These are phyloP conservation scores for Sphecodes monilicornis DNA, from an alignment of 2,888 invertebrate genomes.

Conservation along the genomic window DNA sequence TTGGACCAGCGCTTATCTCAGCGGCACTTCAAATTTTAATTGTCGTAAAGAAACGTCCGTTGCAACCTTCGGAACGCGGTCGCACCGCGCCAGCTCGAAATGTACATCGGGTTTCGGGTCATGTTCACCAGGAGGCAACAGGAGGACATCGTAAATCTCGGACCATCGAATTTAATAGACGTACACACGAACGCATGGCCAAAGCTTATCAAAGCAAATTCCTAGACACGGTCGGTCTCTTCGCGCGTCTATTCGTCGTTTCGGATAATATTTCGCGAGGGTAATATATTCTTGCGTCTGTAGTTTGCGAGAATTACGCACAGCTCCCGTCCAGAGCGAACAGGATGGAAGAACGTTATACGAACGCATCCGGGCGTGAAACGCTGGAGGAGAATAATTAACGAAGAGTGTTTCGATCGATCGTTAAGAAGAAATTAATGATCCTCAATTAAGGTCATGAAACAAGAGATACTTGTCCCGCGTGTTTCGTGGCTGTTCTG, in stretches of 20 bases:
- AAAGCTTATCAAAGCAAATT: no score
- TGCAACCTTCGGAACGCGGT: not conserved
- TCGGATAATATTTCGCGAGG: conserved; percentile 16
- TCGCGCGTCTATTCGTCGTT: not conserved
- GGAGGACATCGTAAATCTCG: not conserved
- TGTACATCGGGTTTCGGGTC: not conserved
- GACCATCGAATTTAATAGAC: conserved; percentile 22
- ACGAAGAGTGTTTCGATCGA: conserved; percentile 29
- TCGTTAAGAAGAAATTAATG: conserved; percentile 52
- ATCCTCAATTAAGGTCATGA: conserved; percentile 35
- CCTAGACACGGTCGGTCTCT: no score
- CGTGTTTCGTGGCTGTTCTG: conserved; percentile 12
- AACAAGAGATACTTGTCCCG: conserved; percentile 18
- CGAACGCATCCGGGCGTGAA: conserved; percentile 12
- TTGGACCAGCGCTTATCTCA: not conserved
- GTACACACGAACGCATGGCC: no score
- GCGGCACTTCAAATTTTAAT: not conserved
- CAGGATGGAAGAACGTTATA: not conserved
- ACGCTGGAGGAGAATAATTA: conserved; percentile 7
- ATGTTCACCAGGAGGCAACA: not conserved
- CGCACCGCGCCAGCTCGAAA: not conserved
- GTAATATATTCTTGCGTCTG: conserved; percentile 8
- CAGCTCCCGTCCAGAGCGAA: not conserved
- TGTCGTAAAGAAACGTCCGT: not conserved
- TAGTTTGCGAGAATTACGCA: conserved; percentile 21